Percentiles rank a stretch among this genome's conserved stretches.
These are phyloP conservation scores for Microcebus lehilahytsara DNA, from an alignment of 2,113 vertebrate species.

Conservation along the genomic window DNA sequence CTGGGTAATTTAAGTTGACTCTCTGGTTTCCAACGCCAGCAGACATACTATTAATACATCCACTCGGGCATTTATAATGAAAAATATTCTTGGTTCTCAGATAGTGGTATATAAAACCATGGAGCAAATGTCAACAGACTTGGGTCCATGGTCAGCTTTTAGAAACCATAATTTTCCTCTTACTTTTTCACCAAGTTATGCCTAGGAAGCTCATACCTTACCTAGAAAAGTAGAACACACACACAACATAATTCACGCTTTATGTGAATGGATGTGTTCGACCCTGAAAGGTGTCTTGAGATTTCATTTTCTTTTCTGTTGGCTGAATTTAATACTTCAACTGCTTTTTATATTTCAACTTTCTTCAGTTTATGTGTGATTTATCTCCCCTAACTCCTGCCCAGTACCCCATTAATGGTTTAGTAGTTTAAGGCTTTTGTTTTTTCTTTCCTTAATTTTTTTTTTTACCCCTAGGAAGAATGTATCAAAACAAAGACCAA, in stretches of 20 bases:
- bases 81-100: neutral
- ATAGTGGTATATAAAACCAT: neutral
- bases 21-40: neutral
- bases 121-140: slow-evolving; percentile 7
- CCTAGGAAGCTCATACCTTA: neutral
- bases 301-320: neutral
- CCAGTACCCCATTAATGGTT: neutral
- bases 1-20: neutral
- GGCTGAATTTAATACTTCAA: neutral
- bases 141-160: neutral
- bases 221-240: neutral
- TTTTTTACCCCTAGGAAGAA: neutral
- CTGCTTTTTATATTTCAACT: neutral
- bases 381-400: neutral
- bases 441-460: neutral
- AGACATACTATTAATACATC: neutral
- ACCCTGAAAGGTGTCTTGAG: neutral
- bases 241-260: neutral
- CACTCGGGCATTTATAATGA: neutral
- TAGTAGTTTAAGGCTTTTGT: neutral
- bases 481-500: neutral
- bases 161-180: slow-evolving; percentile 12
- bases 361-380: neutral
- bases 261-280: neutral
- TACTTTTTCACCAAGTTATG: neutral